phyloP scores from a whole-genome alignment of 2,113 vertebrate genomes.

The Xenus cinereus region DNA sequence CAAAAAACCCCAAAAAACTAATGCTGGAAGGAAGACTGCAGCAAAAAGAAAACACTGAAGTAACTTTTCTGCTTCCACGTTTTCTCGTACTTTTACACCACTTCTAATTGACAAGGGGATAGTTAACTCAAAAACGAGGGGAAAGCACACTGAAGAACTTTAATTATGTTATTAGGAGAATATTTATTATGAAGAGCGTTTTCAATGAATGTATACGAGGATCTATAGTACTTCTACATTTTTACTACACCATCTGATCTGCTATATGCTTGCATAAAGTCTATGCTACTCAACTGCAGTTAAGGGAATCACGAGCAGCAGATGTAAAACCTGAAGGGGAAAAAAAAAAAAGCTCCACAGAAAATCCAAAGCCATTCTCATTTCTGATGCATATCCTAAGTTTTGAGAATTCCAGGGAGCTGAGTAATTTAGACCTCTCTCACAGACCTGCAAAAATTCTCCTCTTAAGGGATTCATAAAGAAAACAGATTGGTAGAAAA shows the following conservation, averaged over 20 bases:
- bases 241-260: neutral
- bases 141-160: neutral
- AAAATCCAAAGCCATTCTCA: neutral
- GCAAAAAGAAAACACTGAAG: neutral
- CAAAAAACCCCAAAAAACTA: neutral
- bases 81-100: neutral
- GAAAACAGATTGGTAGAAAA: neutral
- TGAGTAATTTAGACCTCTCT: neutral
- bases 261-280: neutral
- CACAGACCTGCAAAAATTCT: neutral
- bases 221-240: neutral
- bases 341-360: neutral
- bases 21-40: neutral
- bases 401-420: neutral
- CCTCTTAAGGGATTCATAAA: neutral
- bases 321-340: neutral
- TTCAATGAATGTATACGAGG: neutral
- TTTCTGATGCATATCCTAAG: neutral
- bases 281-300: neutral
- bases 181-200: neutral
- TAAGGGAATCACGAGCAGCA: neutral
- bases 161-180: neutral
- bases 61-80: neutral
- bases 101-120: neutral
- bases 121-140: neutral